Evolutionary conservation across 2,113 vertebrate genomes (phyloP).

Genomic region (Epinephelus cyanopodus): DNA sequence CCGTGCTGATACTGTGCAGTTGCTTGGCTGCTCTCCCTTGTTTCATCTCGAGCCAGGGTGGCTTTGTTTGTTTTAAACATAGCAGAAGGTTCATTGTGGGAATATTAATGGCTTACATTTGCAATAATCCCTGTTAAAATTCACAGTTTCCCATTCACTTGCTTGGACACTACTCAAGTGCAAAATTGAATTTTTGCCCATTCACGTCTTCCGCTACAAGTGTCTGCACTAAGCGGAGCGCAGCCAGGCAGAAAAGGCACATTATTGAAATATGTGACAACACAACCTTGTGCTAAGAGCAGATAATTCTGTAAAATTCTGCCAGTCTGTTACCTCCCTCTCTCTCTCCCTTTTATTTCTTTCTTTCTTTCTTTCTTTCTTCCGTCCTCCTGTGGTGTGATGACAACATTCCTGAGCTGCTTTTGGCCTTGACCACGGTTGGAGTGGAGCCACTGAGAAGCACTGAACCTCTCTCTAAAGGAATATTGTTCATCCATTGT

Average conservation of each 20-base stretch:
- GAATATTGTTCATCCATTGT: constrained; percentile 66
- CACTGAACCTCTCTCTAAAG: constrained; percentile 48
- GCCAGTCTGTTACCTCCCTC: constrained; percentile 26
- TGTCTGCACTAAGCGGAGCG: constrained; percentile 72
- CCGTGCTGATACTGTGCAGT: constrained; percentile 24
- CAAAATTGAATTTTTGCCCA: constrained; percentile 78
- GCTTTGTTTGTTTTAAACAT: constrained; percentile 66
- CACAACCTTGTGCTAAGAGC: constrained; percentile 66
- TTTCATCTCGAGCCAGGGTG: constrained; percentile 35
- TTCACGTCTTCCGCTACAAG: constrained; percentile 69
- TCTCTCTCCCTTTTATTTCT: background rate
- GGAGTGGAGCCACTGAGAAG: constrained; percentile 61
- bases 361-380: background rate
- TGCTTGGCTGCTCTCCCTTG: constrained; percentile 31
- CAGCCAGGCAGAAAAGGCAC: constrained; percentile 68
- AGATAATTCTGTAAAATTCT: constrained; percentile 67
- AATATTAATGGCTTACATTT: constrained; percentile 73
- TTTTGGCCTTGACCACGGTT: constrained; percentile 61
- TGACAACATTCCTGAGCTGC: constrained; percentile 50
- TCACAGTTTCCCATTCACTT: constrained; percentile 56
- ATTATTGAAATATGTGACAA: constrained; percentile 79
- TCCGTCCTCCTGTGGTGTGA: constrained; percentile 34
- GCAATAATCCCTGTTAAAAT: constrained; percentile 50
- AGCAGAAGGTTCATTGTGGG: constrained; percentile 61
- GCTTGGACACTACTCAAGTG: constrained; percentile 80